Base-by-base conservation (phyloP, 2,113 vertebrate genomes). In the Podarcis muralis region DNA sequence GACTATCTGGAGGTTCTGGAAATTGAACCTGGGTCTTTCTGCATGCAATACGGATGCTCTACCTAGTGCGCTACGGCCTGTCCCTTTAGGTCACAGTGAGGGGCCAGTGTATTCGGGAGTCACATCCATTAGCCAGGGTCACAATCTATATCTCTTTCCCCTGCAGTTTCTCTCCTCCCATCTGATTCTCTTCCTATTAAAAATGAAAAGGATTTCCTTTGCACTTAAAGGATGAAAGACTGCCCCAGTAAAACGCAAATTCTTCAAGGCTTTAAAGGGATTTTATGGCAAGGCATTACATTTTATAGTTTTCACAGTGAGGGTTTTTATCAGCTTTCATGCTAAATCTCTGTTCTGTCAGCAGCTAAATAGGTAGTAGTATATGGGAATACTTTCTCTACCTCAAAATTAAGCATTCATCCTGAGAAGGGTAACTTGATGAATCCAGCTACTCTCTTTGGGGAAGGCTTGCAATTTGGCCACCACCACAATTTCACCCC, bases 171-270 rank as follows among this genome's bases (percentile, higher is more conserved):
- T 13, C 48, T 57, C 43, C 78, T 53, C 43, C 27, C 20, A 12
- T 48, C 37, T 32, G 27, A 25, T 86, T n/a, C 40, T 57, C 23
- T 71, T 78, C 32, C 62, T 88, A 82, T 92, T 93, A 91, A 93
- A 95, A 93, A 93, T 81, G 35, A 84, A 89, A 90, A 71, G 90
- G 18, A 53, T 30, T 84, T 93, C 40, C n/a, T 32, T 22, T 81
- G 69, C 37, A 74, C 68, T 91, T 89, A 89, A 90, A 92, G 90
- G 32, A 5, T 65, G 69, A 20, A 68, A 92, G 48, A 84, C 80
- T 62, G 72, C 23, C 13, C 40, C 87, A 79, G 76, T 91, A 91
- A 91, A 93, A 93, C 69, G 72, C 43, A 72, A 87, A 84, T 88
- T 90, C 91, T 88, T 40, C 72, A 82, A 91, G 43, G 83, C 85